These are phyloP conservation scores for Heliconius ethilla DNA, from an alignment of 2,888 invertebrate species.

Conservation along the genomic window DNA sequence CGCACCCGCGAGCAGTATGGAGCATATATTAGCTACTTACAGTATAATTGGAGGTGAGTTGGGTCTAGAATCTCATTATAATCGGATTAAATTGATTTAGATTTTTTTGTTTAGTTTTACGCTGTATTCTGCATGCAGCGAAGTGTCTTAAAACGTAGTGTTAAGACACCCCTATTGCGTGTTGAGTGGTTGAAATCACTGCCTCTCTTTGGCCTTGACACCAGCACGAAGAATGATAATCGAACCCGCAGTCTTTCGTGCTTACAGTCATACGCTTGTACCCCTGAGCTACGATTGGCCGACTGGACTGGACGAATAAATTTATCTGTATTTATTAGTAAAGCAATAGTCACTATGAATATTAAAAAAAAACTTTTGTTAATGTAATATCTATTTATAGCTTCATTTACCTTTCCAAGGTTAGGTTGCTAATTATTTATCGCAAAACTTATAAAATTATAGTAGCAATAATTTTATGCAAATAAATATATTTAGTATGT, in stretches of 20 bases:
- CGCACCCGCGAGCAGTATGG: slow-evolving; percentile 86
- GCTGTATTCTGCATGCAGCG: too few species aligned
- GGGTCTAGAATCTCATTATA: slow-evolving; percentile 3
- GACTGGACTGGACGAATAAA: background rate
- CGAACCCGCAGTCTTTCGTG: too few species aligned
- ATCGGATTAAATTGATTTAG: background rate
- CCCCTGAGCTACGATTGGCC: too few species aligned
- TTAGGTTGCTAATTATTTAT: background rate
- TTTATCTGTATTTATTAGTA: background rate
- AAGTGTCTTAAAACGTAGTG: too few species aligned
- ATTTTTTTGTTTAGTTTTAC: too few species aligned
- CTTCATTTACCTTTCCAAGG: background rate
- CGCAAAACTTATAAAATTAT: background rate
- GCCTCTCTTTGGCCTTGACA: too few species aligned
- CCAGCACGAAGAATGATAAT: too few species aligned
- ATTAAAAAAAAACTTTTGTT: background rate
- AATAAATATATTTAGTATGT: background rate
- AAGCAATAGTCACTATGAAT: background rate
- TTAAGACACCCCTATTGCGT: too few species aligned
- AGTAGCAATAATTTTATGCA: background rate
- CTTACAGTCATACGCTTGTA: too few species aligned
- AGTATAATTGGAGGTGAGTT: slow-evolving; percentile 88
- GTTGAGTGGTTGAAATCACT: too few species aligned
- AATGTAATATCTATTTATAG: background rate
- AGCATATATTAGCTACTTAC: slow-evolving; percentile 86